These are phyloP conservation scores for Triplophysa dalaica DNA, from an alignment of 2,113 vertebrate species.

Conservation along the genomic window DNA sequence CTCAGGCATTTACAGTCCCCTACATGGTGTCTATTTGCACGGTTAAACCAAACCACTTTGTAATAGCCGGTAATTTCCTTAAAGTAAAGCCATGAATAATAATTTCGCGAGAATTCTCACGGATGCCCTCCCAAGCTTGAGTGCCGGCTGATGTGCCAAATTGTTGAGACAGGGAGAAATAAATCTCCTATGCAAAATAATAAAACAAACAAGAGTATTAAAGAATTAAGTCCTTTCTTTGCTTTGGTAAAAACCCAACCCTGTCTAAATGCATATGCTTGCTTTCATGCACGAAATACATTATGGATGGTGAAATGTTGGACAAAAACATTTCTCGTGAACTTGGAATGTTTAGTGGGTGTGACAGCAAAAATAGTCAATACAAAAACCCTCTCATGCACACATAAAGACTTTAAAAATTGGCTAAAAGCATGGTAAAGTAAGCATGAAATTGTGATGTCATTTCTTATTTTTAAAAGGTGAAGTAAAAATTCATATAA, in stretches of 20 bases:
- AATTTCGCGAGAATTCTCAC: constrained; percentile 47
- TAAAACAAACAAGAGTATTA: constrained; percentile 7
- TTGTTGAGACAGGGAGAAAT: constrained; percentile 15
- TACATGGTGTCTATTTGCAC: constrained; percentile 49
- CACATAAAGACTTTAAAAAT: constrained; percentile 1
- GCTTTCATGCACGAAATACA: neutral
- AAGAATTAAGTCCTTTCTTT: constrained; percentile 11
- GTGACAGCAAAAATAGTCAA: neutral
- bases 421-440: constrained; percentile 18
- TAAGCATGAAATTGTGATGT: constrained; percentile 31
- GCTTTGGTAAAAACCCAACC: neutral
- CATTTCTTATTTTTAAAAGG: constrained; percentile 20
- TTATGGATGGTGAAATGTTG: neutral
- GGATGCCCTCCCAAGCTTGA: constrained; percentile 14
- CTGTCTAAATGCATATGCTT: neutral
- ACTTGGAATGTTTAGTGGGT: constrained; percentile 4
- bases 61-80: constrained; percentile 49
- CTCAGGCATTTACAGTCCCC: constrained; percentile 36
- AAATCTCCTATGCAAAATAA: neutral
- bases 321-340: constrained; percentile 11
- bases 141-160: constrained; percentile 38
- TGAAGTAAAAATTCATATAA: constrained; percentile 26
- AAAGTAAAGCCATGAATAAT: constrained; percentile 57
- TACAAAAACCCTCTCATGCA: neutral
- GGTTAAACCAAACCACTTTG: constrained; percentile 43